These are phyloP conservation scores for Leptinotarsa lineolata DNA, from an alignment of 1,140 invertebrate species.

Conservation along the genomic window DNA sequence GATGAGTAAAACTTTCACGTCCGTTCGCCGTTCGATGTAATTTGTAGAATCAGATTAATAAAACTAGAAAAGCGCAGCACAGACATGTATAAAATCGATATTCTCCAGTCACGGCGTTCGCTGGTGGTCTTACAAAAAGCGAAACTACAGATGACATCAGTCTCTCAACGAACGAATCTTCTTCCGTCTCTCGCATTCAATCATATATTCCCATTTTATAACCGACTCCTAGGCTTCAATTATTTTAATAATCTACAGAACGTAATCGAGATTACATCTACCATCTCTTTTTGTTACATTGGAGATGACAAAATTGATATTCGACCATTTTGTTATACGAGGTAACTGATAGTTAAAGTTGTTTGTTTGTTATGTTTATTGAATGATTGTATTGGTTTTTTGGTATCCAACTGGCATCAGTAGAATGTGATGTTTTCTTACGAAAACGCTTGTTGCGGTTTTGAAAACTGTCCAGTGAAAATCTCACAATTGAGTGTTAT, in stretches of 20 bases:
- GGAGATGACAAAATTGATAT: too few species aligned
- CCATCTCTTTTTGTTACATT: too few species aligned
- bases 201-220: background rate
- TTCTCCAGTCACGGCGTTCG: conserved; percentile 31
- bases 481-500: too few species aligned
- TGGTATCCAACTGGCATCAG: too few species aligned
- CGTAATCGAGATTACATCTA: too few species aligned
- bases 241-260: background rate
- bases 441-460: too few species aligned
- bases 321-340: too few species aligned
- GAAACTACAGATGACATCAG: conserved; percentile 37
- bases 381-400: too few species aligned
- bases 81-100: conserved; percentile 41
- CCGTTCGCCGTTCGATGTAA: conserved; percentile 31
- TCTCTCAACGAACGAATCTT: conserved; percentile 17
- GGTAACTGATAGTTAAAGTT: too few species aligned
- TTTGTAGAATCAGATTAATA: conserved; percentile 39
- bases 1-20: conserved; percentile 22
- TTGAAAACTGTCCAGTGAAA: too few species aligned
- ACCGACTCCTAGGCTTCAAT: background rate
- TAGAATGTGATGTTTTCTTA: too few species aligned
- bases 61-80: conserved; percentile 40
- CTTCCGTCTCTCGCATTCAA: background rate
- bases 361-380: too few species aligned
- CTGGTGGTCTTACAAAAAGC: conserved; percentile 34